Conservation (phyloP, 1,140 invertebrate genomes). For the Teleopsis dalmanni region DNA sequence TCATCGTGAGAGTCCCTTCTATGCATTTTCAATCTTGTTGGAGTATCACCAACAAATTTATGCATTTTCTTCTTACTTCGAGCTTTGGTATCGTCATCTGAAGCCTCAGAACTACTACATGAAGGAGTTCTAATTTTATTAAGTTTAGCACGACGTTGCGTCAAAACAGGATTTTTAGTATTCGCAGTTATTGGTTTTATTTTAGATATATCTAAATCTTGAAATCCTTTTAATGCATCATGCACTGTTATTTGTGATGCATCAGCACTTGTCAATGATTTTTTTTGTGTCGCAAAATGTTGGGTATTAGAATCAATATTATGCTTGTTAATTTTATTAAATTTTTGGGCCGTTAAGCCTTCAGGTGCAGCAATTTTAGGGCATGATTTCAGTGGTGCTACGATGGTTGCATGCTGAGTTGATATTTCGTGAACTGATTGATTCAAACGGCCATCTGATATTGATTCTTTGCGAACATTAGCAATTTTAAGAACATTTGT, state of each 20-base stretch:
- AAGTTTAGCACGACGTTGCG: constrained; percentile 60
- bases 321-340: constrained; percentile 35
- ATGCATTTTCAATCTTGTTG: constrained; percentile 50
- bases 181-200: constrained; percentile 53
- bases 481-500: constrained; percentile 45
- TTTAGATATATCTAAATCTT: constrained; percentile 37
- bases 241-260: constrained; percentile 25
- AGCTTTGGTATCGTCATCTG: constrained; percentile 80
- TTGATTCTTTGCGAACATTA: constrained; percentile 48
- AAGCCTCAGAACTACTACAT: constrained; percentile 82
- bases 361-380: constrained; percentile 31
- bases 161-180: constrained; percentile 39
- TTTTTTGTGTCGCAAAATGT: neutral
- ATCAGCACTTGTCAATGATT: constrained; percentile 19
- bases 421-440: constrained; percentile 50
- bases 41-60: constrained; percentile 53
- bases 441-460: constrained; percentile 56
- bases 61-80: constrained; percentile 69
- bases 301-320: neutral
- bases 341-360: constrained; percentile 30
- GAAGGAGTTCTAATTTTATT: constrained; percentile 74
- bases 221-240: constrained; percentile 30
- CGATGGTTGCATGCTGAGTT: constrained; percentile 14
- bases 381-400: constrained; percentile 16
- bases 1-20: constrained; percentile 69